Evolutionary conservation across 2,888 invertebrate species (phyloP).

Genomic region (Eupithecia dodoneata): DNA sequence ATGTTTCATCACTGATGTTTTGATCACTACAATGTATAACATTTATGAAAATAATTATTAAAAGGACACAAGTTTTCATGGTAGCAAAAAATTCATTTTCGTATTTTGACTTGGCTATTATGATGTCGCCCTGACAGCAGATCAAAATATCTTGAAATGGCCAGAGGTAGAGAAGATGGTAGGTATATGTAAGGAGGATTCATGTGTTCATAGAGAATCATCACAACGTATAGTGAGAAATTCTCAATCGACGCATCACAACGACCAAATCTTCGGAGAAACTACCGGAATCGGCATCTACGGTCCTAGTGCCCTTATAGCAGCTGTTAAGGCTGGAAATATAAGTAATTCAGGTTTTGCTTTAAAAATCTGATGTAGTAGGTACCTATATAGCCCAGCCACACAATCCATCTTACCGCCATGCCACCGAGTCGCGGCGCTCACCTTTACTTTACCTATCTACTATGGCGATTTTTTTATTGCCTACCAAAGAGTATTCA

Average conservation of each 20-base stretch:
- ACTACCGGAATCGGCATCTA: neutral
- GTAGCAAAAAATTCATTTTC: slow-evolving; percentile 66
- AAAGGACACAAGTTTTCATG: slow-evolving; percentile 74
- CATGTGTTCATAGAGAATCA: neutral
- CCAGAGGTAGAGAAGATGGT: slow-evolving; percentile 38
- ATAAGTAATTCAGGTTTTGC: no score
- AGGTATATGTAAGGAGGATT: slow-evolving; percentile 18
- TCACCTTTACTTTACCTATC: no score
- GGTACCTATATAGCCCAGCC: no score
- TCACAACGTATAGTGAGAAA: no score
- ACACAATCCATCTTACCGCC: no score
- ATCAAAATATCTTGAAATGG: slow-evolving; percentile 40
- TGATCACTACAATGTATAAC: slow-evolving; percentile 55
- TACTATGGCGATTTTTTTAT: no score
- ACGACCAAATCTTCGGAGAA: neutral
- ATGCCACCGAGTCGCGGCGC: no score
- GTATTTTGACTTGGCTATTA: slow-evolving; percentile 61
- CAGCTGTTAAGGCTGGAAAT: no score
- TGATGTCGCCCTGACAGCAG: slow-evolving; percentile 49
- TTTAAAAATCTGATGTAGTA: no score
- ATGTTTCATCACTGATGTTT: slow-evolving; percentile 59
- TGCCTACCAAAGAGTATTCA: no score
- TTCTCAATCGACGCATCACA: neutral
- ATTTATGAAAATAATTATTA: slow-evolving; percentile 69
- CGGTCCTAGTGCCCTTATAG: no score